These are phyloP conservation scores for Sander lucioperca DNA, from an alignment of 2,113 vertebrate species.

Conservation along the genomic window DNA sequence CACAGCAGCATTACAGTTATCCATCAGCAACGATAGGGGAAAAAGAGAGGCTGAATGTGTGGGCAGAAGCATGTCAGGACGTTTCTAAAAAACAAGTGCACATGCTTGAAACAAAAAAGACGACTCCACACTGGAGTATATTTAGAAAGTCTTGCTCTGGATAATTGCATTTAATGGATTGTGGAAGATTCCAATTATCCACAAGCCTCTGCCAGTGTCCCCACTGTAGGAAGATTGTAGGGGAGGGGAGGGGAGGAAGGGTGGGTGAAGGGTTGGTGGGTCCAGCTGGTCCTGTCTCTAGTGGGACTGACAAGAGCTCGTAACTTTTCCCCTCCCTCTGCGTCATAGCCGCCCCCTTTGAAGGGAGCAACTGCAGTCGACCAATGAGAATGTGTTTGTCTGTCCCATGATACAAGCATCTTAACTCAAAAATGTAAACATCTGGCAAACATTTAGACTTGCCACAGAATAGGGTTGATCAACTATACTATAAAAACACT, in stretches of 20 bases:
- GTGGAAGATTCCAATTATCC: conserved; percentile 81
- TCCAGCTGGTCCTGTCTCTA: conserved; percentile 72
- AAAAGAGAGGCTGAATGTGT: conserved; percentile 23
- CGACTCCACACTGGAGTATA: conserved; percentile 64
- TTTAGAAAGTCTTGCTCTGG: conserved; percentile 78
- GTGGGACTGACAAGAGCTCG: conserved; percentile 55
- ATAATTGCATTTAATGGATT: conserved; percentile 83
- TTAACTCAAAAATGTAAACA: conserved; percentile 84
- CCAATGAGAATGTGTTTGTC: conserved; percentile 67
- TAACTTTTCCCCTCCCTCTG: conserved; percentile 61
- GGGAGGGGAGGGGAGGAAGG: conserved; percentile 22
- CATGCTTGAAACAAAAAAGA: conserved; percentile 55
- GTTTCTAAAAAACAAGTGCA: conserved; percentile 59
- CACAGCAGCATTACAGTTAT: conserved; percentile 28
- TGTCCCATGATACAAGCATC: conserved; percentile 79
- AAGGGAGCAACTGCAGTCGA: conserved; percentile 34
- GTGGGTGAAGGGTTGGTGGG: conserved; percentile 58
- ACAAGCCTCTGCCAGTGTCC: conserved; percentile 65
- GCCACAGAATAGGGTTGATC: conserved; percentile 64
- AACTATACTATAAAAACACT: conserved; percentile 27
- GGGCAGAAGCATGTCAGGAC: conserved; percentile 35
- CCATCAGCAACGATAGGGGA: conserved; percentile 24
- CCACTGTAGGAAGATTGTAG: conserved; percentile 63
- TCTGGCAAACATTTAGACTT: conserved; percentile 82
- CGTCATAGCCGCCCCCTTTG: conserved; percentile 59